phyloP scores from a whole-genome alignment of 2,113 vertebrate genomes.

The Jaculus jaculus region DNA sequence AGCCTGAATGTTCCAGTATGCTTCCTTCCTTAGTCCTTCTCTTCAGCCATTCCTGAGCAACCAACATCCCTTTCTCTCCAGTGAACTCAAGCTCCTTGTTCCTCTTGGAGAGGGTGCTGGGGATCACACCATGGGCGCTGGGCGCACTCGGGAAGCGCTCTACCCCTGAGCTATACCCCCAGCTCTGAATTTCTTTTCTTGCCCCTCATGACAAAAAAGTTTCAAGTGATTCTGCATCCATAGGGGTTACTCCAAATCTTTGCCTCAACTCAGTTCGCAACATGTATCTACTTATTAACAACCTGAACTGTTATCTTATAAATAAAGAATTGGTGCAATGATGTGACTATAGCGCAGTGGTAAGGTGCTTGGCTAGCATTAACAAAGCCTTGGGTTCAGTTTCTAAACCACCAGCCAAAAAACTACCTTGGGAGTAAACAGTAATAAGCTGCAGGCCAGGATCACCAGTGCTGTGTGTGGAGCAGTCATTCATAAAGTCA shows the following conservation, averaged over 20 bases:
- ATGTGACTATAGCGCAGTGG: not conserved
- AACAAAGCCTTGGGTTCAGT: not conserved
- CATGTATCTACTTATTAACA: not conserved
- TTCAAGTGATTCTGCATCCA: not conserved
- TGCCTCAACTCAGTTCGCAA: not conserved
- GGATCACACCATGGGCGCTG: not conserved
- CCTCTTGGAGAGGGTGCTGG: not conserved
- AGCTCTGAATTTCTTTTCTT: not conserved
- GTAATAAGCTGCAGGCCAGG: not conserved
- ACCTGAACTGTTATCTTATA: not conserved
- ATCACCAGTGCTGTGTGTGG: not conserved
- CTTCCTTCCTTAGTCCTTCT: not conserved
- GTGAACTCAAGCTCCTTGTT: not conserved
- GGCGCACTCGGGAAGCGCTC: not conserved
- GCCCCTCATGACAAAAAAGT: not conserved
- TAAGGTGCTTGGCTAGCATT: not conserved
- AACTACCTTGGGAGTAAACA: not conserved
- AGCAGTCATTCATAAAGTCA: not conserved
- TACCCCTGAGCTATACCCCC: not conserved
- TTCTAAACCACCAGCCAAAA: not conserved
- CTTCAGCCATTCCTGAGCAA: not conserved
- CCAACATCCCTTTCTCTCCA: not conserved
- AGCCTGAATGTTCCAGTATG: not conserved
- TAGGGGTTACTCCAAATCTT: not conserved
- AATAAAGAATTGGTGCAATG: not conserved